Base-by-base conservation (phyloP, 2,797 vertebrate species). In the Chloroceryle amazona region DNA sequence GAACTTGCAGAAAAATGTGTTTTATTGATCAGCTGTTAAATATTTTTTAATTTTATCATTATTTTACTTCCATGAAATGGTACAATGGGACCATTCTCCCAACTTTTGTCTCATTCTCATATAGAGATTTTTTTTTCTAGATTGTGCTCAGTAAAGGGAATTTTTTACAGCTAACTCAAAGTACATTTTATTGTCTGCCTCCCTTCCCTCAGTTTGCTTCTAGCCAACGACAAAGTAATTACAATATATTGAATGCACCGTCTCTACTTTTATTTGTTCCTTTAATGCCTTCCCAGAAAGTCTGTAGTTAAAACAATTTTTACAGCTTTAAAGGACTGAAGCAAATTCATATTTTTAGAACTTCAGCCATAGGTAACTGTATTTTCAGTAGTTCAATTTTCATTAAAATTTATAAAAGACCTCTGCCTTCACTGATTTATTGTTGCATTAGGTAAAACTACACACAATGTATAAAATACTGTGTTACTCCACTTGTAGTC, bases 341-440 rank as follows among this genome's bases (percentile, higher is more conserved):
- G 16, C 0, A 6, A 82, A 94, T 92, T 93, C 49, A 82, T 94
- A 90, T 93, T 93, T 89, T 58, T 33, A 65, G 47, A 81, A 75
- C 44, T 89, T 91, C 63, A 51, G 47, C 17, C 61, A 86, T 51
- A 57, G 28, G 18, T 57, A 78, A 55, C 47, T 19, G 6, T 67
- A 52, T 86, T 96, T 96, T 85, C 87, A 52, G 20, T 57, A 39
- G 60, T 1, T 76, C 79, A 75, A 87, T 96, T 95, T 96, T 86
- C 94, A 86, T 96, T 88, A 95, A 97, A 96, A 95, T 90, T 94
- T 97, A 84, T 82, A 91, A 89, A 96, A 96, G 28, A 73, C 73
- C 93, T 84, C 83, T 86, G 90, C 92, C 81, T 96, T 54, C 75
- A 28, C 96, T 98, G 98, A 98, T 98, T 98, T 98, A 98, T 94